Percentiles rank a stretch among this genome's conserved stretches.
Evolutionary conservation across 2,888 invertebrate genomes (phyloP).

Genomic region (Cephus runcator): DNA sequence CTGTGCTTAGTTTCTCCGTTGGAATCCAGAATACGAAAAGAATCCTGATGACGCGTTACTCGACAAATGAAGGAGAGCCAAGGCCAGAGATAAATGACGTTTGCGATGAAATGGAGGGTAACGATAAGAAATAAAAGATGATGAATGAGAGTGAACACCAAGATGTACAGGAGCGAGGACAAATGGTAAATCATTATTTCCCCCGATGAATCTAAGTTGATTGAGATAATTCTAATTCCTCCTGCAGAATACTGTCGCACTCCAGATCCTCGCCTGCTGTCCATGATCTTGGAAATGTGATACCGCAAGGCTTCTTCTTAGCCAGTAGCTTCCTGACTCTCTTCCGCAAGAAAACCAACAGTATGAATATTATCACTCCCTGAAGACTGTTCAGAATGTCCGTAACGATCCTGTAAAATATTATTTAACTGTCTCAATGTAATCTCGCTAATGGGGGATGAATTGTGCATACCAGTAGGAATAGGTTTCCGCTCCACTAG

Average conservation of each 20-base stretch:
- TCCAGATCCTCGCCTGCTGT: slow-evolving; percentile 55
- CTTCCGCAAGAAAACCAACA: slow-evolving; percentile 64
- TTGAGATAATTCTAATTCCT: slow-evolving; percentile 56
- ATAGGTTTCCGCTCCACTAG: slow-evolving; percentile 27
- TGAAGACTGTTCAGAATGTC: slow-evolving; percentile 65
- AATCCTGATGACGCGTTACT: neutral
- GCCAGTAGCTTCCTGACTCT: slow-evolving; percentile 67
- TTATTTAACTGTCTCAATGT: neutral
- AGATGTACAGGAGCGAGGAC: neutral
- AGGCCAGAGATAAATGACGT: neutral
- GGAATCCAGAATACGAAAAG: neutral
- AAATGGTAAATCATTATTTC: neutral
- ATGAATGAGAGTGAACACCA: neutral
- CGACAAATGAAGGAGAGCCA: neutral
- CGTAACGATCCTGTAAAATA: slow-evolving; percentile 55
- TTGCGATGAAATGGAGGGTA: neutral
- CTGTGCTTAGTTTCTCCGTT: neutral
- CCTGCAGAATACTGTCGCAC: slow-evolving; percentile 41
- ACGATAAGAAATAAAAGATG: neutral
- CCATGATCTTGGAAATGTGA: slow-evolving; percentile 61
- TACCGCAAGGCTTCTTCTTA: slow-evolving; percentile 54
- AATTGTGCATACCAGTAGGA: slow-evolving; percentile 51
- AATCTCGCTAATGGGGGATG: neutral
- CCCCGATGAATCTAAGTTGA: slow-evolving; percentile 22
- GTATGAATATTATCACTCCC: slow-evolving; percentile 64